Base-by-base conservation (phyloP, 1,140 invertebrate species). In the Laupala kohalensis region DNA sequence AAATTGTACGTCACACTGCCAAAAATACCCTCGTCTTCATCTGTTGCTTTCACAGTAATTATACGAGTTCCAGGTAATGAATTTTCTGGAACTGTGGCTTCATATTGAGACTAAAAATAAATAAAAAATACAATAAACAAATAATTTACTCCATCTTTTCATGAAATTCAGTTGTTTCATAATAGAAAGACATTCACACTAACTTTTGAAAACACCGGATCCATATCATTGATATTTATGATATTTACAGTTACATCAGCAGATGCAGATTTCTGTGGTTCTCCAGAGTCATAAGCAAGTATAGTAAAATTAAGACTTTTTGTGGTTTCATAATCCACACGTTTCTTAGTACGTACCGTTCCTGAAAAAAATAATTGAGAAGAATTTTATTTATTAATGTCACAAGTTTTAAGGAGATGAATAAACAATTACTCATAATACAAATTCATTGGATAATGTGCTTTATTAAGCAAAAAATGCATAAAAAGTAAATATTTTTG, bases 151-250 rank as follows among this genome's bases (percentile, higher is more conserved):
- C 12, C 25, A 28, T 30, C n/a, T 25, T 69, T 69, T 23, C 25
- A 23, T 12, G 15, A 5, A 73, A 15, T 27, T 28, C 62, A 69
- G n/a, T 27, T 23, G 15, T 2, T 29, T 68, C 19, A n/a, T 25
- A 68, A 25, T n/a, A 5, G 19, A 5, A 25, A 13, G 24, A 13
- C n/a, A 25, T 66, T 66, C n/a, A 6, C 24, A 71, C 25, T 72
- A 75, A 80, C 80, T 69, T 85, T 79, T 19, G 84, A 82, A 77
- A 96, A 97, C 62, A 86, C 83, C 0, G 94, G 94, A 78, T 89
- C 86, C 76, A 93, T 91, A 77, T 96, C 94, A 76, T 97, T 97
- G 0, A 94, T 85, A 77, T 96, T 96, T 25, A 89, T 84, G 15
- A 97, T 86, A 62, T 89, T 87, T 0, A 96, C 89, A 6, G 82